Conservation (phyloP, 2,797 vertebrate genomes). For the Periparus ater region DNA sequence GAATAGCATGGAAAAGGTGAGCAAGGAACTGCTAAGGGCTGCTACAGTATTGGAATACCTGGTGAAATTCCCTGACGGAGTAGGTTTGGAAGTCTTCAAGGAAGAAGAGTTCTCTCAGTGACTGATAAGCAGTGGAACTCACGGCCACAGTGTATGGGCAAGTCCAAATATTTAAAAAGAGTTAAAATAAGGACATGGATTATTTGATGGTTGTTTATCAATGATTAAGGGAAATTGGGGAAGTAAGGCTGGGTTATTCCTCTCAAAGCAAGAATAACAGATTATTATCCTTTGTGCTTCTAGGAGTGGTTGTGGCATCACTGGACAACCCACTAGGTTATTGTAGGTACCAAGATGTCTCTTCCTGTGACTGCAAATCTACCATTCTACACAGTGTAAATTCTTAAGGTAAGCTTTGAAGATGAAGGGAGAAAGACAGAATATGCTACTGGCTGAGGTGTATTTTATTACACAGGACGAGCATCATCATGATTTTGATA, state of each 20-base stretch:
- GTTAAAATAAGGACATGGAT: background rate
- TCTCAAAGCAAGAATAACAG: background rate
- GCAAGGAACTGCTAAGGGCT: background rate
- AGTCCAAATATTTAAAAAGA: background rate
- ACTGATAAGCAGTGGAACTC: background rate
- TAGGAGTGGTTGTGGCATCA: background rate
- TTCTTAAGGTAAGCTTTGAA: background rate
- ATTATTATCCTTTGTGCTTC: background rate
- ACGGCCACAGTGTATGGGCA: background rate
- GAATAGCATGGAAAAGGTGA: background rate
- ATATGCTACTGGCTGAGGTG: background rate
- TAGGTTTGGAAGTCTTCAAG: background rate
- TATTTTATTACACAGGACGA: background rate
- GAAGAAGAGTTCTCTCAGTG: background rate
- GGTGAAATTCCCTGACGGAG: background rate
- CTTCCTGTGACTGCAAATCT: background rate
- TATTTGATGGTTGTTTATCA: background rate
- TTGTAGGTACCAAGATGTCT: background rate
- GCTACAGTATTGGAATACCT: fast-evolving
- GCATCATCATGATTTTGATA: background rate
- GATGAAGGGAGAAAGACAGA: background rate
- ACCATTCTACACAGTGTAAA: background rate
- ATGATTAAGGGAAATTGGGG: background rate
- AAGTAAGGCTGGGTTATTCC: background rate
- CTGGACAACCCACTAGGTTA: background rate